Evolutionary conservation across 2,113 vertebrate species (phyloP).

Genomic region (Andinoacara biseriatus): DNA sequence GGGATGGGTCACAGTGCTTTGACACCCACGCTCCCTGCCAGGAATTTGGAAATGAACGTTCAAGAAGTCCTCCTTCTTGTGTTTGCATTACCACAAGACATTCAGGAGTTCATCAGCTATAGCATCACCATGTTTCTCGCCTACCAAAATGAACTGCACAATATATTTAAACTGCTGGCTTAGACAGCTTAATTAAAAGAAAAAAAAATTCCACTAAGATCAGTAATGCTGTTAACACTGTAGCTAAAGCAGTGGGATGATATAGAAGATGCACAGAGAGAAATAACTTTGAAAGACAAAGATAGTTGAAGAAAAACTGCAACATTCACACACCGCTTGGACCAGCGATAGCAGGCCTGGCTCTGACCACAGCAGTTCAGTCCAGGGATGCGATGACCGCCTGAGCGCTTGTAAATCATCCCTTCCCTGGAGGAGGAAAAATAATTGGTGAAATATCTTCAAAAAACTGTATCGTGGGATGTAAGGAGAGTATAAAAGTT

Average conservation of each 20-base stretch:
- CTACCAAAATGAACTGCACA: not conserved
- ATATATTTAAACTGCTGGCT: not conserved
- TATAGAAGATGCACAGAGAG: not conserved
- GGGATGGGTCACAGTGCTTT: not conserved
- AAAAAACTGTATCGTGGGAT: not conserved
- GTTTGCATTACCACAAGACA: fast-evolving
- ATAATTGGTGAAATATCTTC: slow-evolving; percentile 2
- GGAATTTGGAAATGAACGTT: not conserved
- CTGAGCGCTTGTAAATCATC: slow-evolving; percentile 94
- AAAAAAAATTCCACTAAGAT: not conserved
- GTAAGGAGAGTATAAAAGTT: not conserved
- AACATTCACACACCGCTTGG: slow-evolving; percentile 87
- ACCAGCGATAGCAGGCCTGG: slow-evolving; percentile 94
- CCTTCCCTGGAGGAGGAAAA: slow-evolving; percentile 86
- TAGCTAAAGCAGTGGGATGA: not conserved
- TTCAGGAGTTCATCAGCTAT: not conserved
- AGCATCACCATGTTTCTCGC: not conserved
- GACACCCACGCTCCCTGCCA: slow-evolving; percentile 41
- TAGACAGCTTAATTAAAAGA: not conserved
- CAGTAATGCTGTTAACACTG: not conserved
- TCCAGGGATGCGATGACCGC: slow-evolving; percentile 95
- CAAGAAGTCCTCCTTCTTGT: not conserved
- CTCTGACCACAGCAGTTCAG: slow-evolving; percentile 95
- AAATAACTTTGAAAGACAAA: not conserved
- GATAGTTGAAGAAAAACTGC: not conserved